Percentiles rank a stretch among this genome's conserved stretches.
Evolutionary conservation across 2,797 vertebrate species (phyloP).

Genomic region (Manis pentadactyla): DNA sequence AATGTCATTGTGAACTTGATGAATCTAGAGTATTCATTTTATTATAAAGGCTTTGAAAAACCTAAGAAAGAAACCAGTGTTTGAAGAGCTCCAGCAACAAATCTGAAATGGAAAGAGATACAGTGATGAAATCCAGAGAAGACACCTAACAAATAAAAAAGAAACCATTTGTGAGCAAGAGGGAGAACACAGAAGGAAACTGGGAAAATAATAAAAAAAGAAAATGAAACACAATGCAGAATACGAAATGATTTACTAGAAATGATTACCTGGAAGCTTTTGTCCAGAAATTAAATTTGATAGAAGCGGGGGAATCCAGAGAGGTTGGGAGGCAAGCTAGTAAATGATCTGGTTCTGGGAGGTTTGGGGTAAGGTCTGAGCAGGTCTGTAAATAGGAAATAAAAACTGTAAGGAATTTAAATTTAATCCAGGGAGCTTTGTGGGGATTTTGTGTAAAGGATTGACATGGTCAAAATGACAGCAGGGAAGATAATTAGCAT

Average conservation of each 20-base stretch:
- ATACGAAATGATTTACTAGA: constrained; percentile 54
- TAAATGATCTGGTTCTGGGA: constrained; percentile 20
- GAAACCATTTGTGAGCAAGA: constrained; percentile 59
- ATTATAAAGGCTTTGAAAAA: constrained; percentile 62
- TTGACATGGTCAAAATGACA: constrained; percentile 17
- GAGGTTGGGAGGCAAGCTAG: neutral
- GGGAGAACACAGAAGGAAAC: constrained; percentile 65
- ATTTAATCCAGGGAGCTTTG: constrained; percentile 39
- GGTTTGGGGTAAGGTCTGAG: neutral
- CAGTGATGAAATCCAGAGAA: constrained; percentile 30
- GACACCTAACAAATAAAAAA: constrained; percentile 68
- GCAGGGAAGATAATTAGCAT: constrained; percentile 29
- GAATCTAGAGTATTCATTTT: constrained; percentile 68
- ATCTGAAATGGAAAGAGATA: constrained; percentile 74
- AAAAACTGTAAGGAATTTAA: constrained; percentile 57
- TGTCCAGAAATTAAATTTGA: constrained; percentile 69
- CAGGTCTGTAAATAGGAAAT: constrained; percentile 48
- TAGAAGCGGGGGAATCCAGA: neutral
- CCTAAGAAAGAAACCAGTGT: constrained; percentile 66
- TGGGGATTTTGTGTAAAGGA: constrained; percentile 37
- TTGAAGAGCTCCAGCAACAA: constrained; percentile 67
- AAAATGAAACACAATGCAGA: constrained; percentile 66
- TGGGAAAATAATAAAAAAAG: constrained; percentile 70
- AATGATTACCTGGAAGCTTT: constrained; percentile 71
- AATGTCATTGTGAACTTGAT: constrained; percentile 75